These are phyloP conservation scores for Oryzias woworae DNA, from an alignment of 2,113 vertebrate species.

Conservation along the genomic window DNA sequence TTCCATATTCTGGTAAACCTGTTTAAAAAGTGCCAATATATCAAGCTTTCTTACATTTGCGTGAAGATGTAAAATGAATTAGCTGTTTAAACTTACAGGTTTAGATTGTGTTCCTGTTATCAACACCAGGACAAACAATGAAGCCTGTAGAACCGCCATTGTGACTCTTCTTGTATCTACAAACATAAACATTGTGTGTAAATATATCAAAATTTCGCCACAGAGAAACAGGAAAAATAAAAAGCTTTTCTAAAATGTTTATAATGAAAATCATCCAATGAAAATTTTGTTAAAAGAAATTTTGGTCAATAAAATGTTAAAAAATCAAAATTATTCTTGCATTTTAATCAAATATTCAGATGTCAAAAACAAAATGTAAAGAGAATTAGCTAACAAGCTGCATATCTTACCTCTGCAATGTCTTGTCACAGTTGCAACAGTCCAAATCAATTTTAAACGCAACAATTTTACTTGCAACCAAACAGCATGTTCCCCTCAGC, in stretches of 20 bases:
- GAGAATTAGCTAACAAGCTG: background rate
- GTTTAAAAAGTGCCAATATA: background rate
- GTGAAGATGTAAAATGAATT: background rate
- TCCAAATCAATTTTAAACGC: slow-evolving; percentile 6
- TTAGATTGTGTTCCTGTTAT: slow-evolving; percentile 44
- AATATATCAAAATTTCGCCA: background rate
- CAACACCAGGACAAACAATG: slow-evolving; percentile 34
- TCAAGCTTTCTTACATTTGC: background rate
- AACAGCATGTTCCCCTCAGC: slow-evolving; percentile 5
- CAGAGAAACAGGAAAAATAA: no score
- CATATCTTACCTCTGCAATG: background rate
- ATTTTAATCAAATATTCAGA: no score
- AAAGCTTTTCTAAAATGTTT: no score
- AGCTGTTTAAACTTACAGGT: slow-evolving; percentile 53
- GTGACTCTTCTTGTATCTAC: slow-evolving; percentile 10
- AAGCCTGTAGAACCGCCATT: slow-evolving; percentile 34
- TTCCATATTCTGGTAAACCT: slow-evolving; percentile 30
- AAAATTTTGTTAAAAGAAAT: no score
- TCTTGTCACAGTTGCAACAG: background rate
- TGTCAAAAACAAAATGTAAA: background rate
- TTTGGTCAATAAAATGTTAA: no score
- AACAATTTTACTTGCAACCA: background rate
- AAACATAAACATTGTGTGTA: slow-evolving; percentile 3
- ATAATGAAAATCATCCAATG: no score
- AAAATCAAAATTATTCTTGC: no score